Conservation (phyloP, 1,140 invertebrate species). For the Monomorium pharaonis region DNA sequence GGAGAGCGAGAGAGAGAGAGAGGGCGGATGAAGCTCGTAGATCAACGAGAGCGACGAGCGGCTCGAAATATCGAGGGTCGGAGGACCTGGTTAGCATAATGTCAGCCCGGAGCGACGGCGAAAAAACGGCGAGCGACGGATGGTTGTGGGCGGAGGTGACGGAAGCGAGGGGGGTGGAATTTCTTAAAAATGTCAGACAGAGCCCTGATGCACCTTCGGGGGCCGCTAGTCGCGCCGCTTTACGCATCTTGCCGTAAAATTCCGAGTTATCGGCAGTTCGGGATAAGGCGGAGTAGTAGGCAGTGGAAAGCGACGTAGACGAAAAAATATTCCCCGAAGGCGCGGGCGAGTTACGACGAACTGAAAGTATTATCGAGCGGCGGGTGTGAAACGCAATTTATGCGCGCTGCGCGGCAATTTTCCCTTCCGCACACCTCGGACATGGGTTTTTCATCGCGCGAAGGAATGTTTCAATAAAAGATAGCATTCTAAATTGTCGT, state of each 20-base stretch:
- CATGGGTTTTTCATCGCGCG: slow-evolving; percentile 8
- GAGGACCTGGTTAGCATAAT: slow-evolving; percentile 82
- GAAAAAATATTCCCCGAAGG: slow-evolving; percentile 61
- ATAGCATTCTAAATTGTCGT: neutral
- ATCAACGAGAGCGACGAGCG: slow-evolving; percentile 75
- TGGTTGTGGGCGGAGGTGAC: neutral
- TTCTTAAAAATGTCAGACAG: slow-evolving; percentile 83
- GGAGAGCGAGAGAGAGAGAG: neutral
- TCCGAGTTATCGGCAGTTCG: slow-evolving; percentile 67
- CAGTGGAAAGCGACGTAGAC: slow-evolving; percentile 21
- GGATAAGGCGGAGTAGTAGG: neutral
- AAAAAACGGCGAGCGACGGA: slow-evolving; percentile 52
- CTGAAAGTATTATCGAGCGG: slow-evolving; percentile 45
- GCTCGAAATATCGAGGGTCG: slow-evolving; percentile 78
- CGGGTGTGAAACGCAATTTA: slow-evolving; percentile 34
- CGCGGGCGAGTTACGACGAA: slow-evolving; percentile 11
- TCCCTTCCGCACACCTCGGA: neutral
- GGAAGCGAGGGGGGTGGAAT: slow-evolving; percentile 75
- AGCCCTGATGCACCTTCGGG: slow-evolving; percentile 24
- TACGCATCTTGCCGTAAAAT: slow-evolving; percentile 65
- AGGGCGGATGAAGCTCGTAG: slow-evolving; percentile 72
- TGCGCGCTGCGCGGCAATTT: slow-evolving; percentile 5
- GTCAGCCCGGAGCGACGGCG: slow-evolving; percentile 72
- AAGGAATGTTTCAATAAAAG: neutral
- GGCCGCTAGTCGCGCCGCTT: slow-evolving; percentile 59